A percentile compares a stretch with the other conserved stretches of the same genome.
Conservation (phyloP, 2,888 invertebrate species). For the Rhamphomyia laevipes region DNA sequence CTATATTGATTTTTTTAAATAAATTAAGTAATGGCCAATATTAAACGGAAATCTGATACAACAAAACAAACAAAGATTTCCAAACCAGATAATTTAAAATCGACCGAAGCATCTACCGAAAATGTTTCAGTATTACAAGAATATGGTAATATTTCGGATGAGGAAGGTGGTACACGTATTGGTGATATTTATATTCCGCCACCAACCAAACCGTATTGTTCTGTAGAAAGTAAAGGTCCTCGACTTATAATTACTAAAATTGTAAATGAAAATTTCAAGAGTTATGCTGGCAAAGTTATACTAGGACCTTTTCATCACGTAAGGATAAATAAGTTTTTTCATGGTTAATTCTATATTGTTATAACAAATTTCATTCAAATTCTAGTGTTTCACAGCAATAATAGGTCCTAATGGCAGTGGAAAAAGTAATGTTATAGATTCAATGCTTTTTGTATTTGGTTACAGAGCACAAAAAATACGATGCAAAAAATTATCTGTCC, state of each 20-base stretch:
- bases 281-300: slow-evolving; percentile 72
- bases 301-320: slow-evolving; percentile 97
- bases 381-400: slow-evolving; percentile 86
- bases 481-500: slow-evolving; percentile 84
- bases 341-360: slow-evolving; percentile 4
- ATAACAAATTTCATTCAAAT: no score
- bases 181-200: slow-evolving; percentile 80
- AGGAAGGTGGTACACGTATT: slow-evolving; percentile 58
- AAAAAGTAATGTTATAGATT: slow-evolving; percentile 98
- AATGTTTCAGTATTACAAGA: slow-evolving; percentile 12
- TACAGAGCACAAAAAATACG: slow-evolving; percentile 91
- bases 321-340: slow-evolving; percentile 57
- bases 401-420: slow-evolving; percentile 99
- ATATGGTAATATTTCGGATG: slow-evolving; percentile 29
- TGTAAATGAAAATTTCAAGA: slow-evolving; percentile 90
- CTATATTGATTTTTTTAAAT: no score
- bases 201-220: slow-evolving; percentile 54
- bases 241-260: slow-evolving; percentile 85
- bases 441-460: slow-evolving; percentile 98
- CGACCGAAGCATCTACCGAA: not conserved
- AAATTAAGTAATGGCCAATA: not conserved
- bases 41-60: not conserved
- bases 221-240: slow-evolving; percentile 63
- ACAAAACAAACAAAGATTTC: not conserved
- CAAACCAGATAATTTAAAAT: not conserved